Percentiles rank a stretch among this genome's conserved stretches.
These are phyloP conservation scores for Morpho helenor DNA, from an alignment of 2,888 invertebrate species.

Conservation along the genomic window DNA sequence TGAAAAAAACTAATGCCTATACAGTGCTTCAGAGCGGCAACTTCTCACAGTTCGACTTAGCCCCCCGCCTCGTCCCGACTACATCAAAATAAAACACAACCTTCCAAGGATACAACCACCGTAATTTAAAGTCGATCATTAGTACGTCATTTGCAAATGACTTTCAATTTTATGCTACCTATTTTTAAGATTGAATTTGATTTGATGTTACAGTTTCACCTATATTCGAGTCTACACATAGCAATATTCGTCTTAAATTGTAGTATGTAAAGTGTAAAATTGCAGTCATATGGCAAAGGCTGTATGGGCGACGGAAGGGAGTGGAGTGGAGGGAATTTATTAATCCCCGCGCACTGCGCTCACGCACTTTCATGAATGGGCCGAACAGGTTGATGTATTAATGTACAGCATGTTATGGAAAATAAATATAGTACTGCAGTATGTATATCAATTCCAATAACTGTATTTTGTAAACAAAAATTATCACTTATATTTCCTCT, in stretches of 20 bases:
- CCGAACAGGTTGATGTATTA: constrained; percentile 76
- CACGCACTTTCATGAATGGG: constrained; percentile 80
- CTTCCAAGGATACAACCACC: constrained; percentile 76
- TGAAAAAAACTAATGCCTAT: constrained; percentile 67
- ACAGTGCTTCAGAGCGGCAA: constrained; percentile 57
- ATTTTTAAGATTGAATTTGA: constrained; percentile 37
- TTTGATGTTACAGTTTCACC: constrained; percentile 11
- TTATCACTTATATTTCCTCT: too few species aligned
- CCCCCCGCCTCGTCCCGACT: constrained; percentile 36
- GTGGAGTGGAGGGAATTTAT: constrained; percentile 66
- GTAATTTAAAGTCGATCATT: constrained; percentile 59
- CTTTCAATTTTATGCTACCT: constrained; percentile 36
- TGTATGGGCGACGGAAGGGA: constrained; percentile 52
- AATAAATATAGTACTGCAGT: constrained; percentile 23
- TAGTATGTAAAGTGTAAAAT: constrained; percentile 37
- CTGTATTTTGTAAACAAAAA: too few species aligned
- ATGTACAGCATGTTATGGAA: constrained; percentile 54
- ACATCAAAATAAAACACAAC: constrained; percentile 70
- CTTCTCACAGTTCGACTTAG: constrained; percentile 66
- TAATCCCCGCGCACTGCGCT: constrained; percentile 79
- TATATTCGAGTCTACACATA: constrained; percentile 16
- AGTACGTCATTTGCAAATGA: constrained; percentile 35
- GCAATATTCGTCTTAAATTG: constrained; percentile 30
- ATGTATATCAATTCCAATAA: too few species aligned
- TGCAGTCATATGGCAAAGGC: constrained; percentile 34